Evolutionary conservation across 2,797 vertebrate genomes (phyloP), one percentile per base, ranked within the genome.

Genomic region (Helostoma temminkii): DNA sequence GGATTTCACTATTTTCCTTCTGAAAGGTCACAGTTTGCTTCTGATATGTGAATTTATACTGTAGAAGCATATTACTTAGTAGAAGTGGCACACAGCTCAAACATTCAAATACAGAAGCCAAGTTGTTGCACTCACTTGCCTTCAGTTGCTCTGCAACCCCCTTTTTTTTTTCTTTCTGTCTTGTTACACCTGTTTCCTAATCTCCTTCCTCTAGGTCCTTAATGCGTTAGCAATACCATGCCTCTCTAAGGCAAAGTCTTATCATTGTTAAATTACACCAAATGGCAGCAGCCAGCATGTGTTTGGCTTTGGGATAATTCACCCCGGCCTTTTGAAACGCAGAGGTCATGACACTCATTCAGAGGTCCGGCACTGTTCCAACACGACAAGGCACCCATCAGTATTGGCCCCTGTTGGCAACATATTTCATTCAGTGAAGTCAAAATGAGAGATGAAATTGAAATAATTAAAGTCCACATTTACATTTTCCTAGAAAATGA

Each of bases 381-480:
- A 45, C 84, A 82, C 36, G 49, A 78, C 70, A 43, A 66, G 71
- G 74, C 71, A 54, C 52, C 52, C 66, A 63, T 74, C 54, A 62
- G 54, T 71, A 45, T 63, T 21, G 46, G 69, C 83, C 70, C 57
- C 73, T 47, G 53, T 73, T 53, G 43, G 67, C 56, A 61, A 45
- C 62, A 49, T 74, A 71, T 87, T 91, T 90, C 69, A 68, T 72
- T 76, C 60, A 48, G 15, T 66, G 25, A 54, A 82, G 71, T 63
- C 70, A 76, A 71, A 73, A 47, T 12, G 2, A 19, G 47, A 28
- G 61, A 66, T 58, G 60, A 86, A 90, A 80, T 78, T 58, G 43
- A 81, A 80, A 86, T 91, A 89, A 89, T 89, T 83, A 90, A 80
- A 80, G 70, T 78, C 57, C 59, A 77, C 71, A 87, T 89, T 88